A percentile compares a stretch with the other conserved stretches of the same genome.
Evolutionary conservation across 2,888 invertebrate genomes (phyloP).

Genomic region (Ichneumon xanthorius): DNA sequence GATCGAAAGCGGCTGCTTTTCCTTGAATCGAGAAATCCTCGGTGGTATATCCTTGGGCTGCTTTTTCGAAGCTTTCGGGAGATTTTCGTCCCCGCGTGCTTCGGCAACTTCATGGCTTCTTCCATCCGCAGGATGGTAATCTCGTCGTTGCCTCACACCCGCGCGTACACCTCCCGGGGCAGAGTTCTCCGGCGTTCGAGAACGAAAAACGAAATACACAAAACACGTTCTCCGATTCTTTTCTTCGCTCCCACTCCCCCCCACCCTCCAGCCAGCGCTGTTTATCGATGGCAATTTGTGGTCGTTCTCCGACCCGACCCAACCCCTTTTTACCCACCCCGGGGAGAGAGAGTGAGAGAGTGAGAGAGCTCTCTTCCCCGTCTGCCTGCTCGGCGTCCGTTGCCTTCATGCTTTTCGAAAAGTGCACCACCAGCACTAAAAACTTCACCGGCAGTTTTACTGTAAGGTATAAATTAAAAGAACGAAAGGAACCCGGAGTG

Average conservation of each 20-base stretch:
- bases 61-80: slow-evolving; percentile 11
- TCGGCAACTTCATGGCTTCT: slow-evolving; percentile 16
- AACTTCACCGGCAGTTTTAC: slow-evolving; percentile 70
- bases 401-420: slow-evolving; percentile 66
- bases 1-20: slow-evolving; percentile 22
- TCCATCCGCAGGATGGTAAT: slow-evolving; percentile 13
- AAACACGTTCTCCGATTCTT: slow-evolving; percentile 47
- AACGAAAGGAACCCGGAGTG: slow-evolving; percentile 39
- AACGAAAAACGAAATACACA: slow-evolving; percentile 45
- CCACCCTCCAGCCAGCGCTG: slow-evolving; percentile 44
- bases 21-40: background rate
- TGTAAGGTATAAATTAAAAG: slow-evolving; percentile 70
- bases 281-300: slow-evolving; percentile 73
- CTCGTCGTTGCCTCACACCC: background rate
- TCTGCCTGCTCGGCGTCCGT: slow-evolving; percentile 21
- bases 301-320: slow-evolving; percentile 46
- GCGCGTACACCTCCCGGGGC: background rate
- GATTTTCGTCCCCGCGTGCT: background rate
- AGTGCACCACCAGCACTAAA: slow-evolving; percentile 72
- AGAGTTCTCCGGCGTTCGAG: background rate
- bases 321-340: background rate
- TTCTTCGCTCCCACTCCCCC: slow-evolving; percentile 54
- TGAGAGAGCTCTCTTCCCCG: slow-evolving; percentile 7
- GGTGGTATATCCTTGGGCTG: background rate
- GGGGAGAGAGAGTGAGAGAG: background rate